Evolutionary conservation across 1,140 invertebrate genomes (phyloP), one percentile per base, ranked within the genome.

Genomic region (Atopsyche davidsoni): DNA sequence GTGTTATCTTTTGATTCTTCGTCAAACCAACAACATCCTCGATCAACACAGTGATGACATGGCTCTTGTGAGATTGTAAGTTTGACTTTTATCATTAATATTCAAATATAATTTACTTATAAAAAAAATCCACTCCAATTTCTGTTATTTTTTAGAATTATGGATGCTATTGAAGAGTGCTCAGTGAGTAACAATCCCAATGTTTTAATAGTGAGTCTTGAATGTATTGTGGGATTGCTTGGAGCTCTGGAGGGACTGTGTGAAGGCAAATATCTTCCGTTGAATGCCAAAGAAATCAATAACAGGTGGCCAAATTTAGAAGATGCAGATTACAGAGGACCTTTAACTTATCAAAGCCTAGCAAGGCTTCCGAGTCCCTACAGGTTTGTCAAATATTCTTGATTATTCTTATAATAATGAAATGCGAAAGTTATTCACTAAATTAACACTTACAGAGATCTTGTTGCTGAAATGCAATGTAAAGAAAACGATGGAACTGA

Each of bases 101-200:
- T 4, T 6, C 10, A 25, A 19, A 38, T 42, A 22, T 32, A 7
- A 31, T 52, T 10, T 11, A 51, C 13, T 45, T 24, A 51, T 18
- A 21, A 10, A 14, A 53, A 42, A 18, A 39, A 43, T 32, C 16
- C n/a, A n/a, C n/a, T n/a, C n/a, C n/a, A n/a, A n/a, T n/a, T n/a
- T n/a, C n/a, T n/a, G n/a, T 32, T 53, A 60, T 49, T 39, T 64
- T 73, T 18, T 64, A 94, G 92, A 50, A 82, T 91, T 52, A 89
- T 95, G 79, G 91, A 96, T 64, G 89, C 89, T 2, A 85, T 95
- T 58, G 87, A 92, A 70, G 90, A 96, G 68, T 85, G 83, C 59
- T 77, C 76, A 11, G 71, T 76, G 18, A 78, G 75, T 25, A 81
- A 82, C 31, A 81, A 80, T 57, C 77, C 85, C n/a, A 73, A 80